phyloP scores from a whole-genome alignment of 2,888 invertebrate genomes.

The Lasioglossum lativentre region DNA sequence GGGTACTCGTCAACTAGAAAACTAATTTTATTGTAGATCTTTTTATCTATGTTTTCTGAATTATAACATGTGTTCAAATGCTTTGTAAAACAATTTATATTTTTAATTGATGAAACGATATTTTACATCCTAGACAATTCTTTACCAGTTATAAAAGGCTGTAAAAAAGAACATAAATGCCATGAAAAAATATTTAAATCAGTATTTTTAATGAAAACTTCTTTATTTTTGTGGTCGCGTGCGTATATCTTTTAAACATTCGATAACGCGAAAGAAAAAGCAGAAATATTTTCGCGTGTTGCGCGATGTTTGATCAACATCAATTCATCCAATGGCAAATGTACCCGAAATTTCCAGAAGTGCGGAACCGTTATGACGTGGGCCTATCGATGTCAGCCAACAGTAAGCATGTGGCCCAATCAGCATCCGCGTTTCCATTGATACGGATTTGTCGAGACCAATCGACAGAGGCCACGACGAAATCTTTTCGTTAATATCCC shows the following conservation, averaged over 20 bases:
- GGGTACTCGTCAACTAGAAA: neutral
- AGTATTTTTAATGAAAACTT: neutral
- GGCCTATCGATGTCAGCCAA: slow-evolving; percentile 89
- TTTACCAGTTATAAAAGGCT: neutral
- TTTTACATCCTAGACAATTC: neutral
- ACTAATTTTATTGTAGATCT: neutral
- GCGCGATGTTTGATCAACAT: neutral
- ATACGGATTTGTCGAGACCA: slow-evolving; percentile 85
- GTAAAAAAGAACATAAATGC: neutral
- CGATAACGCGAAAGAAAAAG: neutral
- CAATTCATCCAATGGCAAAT: slow-evolving; percentile 35
- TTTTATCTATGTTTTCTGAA: neutral
- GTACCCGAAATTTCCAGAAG: slow-evolving; percentile 74
- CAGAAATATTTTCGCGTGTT: slow-evolving; percentile 34
- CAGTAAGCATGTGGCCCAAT: slow-evolving; percentile 86
- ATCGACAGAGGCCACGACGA: slow-evolving; percentile 88
- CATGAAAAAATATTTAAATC: neutral
- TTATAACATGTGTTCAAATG: neutral
- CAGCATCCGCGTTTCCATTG: slow-evolving; percentile 80
- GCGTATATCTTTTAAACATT: neutral
- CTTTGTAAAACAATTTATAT: neutral
- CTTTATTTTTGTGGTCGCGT: neutral
- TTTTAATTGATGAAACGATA: neutral
- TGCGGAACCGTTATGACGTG: slow-evolving; percentile 85
- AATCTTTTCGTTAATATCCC: slow-evolving; percentile 81